Evolutionary conservation across 2,888 invertebrate genomes (phyloP).

Genomic region (Andricus quercusramuli): DNA sequence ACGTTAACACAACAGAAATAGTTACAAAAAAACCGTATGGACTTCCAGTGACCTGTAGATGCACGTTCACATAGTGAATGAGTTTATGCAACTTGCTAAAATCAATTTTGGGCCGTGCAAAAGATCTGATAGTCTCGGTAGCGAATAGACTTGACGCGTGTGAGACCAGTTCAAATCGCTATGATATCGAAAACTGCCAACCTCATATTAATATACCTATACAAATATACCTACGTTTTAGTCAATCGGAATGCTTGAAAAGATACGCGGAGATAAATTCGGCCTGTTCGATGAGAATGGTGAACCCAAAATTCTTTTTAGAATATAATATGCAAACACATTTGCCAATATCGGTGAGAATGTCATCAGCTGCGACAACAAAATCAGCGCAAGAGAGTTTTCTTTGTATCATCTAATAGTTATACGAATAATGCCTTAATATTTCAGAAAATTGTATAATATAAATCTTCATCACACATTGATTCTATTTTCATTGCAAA

Average conservation of each 20-base stretch:
- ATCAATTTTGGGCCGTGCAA: slow-evolving; percentile 60
- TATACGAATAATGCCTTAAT: slow-evolving; percentile 7
- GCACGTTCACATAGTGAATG: slow-evolving; percentile 52
- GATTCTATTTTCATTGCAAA: not conserved
- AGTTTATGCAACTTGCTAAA: slow-evolving; percentile 57
- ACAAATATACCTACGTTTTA: slow-evolving; percentile 64
- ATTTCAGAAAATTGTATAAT: not conserved
- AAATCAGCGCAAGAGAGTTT: slow-evolving; percentile 8
- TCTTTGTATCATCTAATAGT: not conserved
- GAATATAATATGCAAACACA: slow-evolving; percentile 53
- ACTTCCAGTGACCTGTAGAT: slow-evolving; percentile 5
- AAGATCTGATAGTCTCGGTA: slow-evolving; percentile 23
- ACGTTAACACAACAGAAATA: slow-evolving; percentile 50
- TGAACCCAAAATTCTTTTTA: slow-evolving; percentile 61
- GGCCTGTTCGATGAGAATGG: slow-evolving; percentile 16
- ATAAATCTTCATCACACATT: not conserved
- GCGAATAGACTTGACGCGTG: slow-evolving; percentile 25
- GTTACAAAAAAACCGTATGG: slow-evolving; percentile 46
- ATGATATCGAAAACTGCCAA: slow-evolving; percentile 65
- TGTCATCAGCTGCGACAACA: not conserved
- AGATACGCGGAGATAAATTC: slow-evolving; percentile 26
- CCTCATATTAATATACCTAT: slow-evolving; percentile 66
- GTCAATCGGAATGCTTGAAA: slow-evolving; percentile 65
- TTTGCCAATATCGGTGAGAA: slow-evolving; percentile 47
- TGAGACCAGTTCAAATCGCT: slow-evolving; percentile 30